A percentile compares a stretch with the other conserved stretches of the same genome.
Evolutionary conservation across 2,888 invertebrate species (phyloP).

Genomic region (Flexamia atlantica): DNA sequence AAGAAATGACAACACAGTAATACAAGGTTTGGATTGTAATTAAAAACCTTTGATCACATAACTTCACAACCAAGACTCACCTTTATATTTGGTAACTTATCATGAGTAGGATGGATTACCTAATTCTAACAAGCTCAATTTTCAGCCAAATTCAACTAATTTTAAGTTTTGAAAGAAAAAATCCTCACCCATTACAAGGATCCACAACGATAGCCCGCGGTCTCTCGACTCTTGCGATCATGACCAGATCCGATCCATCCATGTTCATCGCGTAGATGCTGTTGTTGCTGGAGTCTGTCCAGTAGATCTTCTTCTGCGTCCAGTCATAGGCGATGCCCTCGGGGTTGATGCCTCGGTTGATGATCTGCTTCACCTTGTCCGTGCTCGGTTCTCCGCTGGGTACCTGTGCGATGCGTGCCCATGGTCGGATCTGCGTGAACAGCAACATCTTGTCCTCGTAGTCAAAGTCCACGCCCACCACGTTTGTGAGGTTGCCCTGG

Average conservation of each 20-base stretch:
- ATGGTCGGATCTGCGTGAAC: conserved; percentile 96
- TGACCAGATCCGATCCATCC: conserved; percentile 91
- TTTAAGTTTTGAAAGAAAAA: too few relatives aligned
- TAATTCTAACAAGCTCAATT: too few relatives aligned
- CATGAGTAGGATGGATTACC: too few relatives aligned
- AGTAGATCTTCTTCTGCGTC: conserved; percentile 98
- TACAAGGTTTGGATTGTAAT: too few relatives aligned
- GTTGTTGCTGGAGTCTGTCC: conserved; percentile 97
- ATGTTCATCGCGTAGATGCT: conserved; percentile 97
- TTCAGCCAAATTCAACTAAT: too few relatives aligned
- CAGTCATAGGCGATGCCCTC: conserved; percentile 98
- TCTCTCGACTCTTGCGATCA: conserved; percentile 95
- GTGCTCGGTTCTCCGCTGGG: conserved; percentile 83
- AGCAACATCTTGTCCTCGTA: conserved; percentile 91
- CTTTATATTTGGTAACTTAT: too few relatives aligned
- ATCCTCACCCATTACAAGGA: conserved; percentile 90
- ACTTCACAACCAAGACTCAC: too few relatives aligned
- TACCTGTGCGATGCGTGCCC: conserved; percentile 92
- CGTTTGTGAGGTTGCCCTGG: conserved; percentile 89
- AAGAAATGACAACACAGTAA: too few relatives aligned
- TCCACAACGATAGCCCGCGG: conserved; percentile 97
- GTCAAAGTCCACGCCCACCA: conserved; percentile 97
- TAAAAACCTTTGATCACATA: too few relatives aligned
- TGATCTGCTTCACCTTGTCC: conserved; percentile 81
- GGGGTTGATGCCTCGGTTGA: conserved; percentile 90